phyloP scores from a whole-genome alignment of 2,797 vertebrate species.

The Sebastes melanostomus region DNA sequence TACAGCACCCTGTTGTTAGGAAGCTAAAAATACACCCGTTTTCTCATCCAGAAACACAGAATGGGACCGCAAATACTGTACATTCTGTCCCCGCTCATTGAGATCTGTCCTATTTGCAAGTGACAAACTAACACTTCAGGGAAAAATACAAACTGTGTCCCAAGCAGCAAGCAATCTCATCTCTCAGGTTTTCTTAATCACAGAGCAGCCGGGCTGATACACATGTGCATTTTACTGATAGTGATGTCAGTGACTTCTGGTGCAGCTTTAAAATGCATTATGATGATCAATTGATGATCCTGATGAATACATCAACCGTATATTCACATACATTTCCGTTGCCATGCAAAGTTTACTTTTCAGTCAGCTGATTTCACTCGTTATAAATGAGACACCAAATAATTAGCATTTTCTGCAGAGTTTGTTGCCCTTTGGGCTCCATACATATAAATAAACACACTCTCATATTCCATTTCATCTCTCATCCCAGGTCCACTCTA shows the following conservation, averaged over 20 bases:
- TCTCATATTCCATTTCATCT: neutral
- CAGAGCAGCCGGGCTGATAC: neutral
- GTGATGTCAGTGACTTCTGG: neutral
- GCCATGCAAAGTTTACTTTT: neutral
- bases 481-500: neutral
- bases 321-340: neutral
- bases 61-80: neutral
- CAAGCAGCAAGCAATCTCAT: neutral
- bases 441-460: neutral
- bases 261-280: neutral
- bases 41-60: neutral
- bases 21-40: constrained; percentile 24
- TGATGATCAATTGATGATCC: neutral
- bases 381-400: neutral
- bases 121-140: neutral
- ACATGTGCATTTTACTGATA: neutral
- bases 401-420: neutral
- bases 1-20: neutral
- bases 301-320: neutral
- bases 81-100: neutral
- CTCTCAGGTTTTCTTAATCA: neutral
- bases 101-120: constrained; percentile 21
- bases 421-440: neutral
- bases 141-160: neutral
- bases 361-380: neutral